A percentile compares a stretch with the other conserved stretches of the same genome.
Evolutionary conservation across 2,888 invertebrate species (phyloP).

Genomic region (Meliscaeva auricollis): DNA sequence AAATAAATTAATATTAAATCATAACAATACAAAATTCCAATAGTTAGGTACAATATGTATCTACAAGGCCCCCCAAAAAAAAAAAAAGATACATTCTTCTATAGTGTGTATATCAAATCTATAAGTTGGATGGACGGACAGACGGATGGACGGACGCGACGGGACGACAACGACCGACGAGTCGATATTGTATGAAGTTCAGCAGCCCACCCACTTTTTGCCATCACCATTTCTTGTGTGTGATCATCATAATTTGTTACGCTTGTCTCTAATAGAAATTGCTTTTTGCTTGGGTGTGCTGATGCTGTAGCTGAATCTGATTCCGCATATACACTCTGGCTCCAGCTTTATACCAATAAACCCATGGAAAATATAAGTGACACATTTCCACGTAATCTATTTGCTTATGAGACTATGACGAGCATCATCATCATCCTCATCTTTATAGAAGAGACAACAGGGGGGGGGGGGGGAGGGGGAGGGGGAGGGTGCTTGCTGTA

Average conservation of each 20-base stretch:
- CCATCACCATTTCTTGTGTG: constrained; percentile 59
- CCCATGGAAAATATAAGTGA: constrained; percentile 75
- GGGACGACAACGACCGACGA: too few species aligned
- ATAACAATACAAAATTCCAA: constrained; percentile 75
- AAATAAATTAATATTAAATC: constrained; percentile 76
- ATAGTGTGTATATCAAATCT: too few species aligned
- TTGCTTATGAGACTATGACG: constrained; percentile 77
- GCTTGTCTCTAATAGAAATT: constrained; percentile 76
- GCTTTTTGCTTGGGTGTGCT: constrained; percentile 56
- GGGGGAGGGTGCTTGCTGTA: not conserved
- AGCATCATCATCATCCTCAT: constrained; percentile 54
- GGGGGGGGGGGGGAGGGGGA: too few species aligned
- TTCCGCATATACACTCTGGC: not conserved
- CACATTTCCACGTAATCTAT: constrained; percentile 78
- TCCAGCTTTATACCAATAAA: constrained; percentile 39
- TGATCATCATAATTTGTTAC: constrained; percentile 76
- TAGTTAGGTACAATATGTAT: constrained; percentile 9
- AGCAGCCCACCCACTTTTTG: constrained; percentile 19
- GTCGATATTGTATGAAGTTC: too few species aligned
- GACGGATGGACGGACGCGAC: too few species aligned
- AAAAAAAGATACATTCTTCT: constrained; percentile 42
- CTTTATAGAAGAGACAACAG: too few species aligned
- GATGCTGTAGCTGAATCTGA: not conserved
- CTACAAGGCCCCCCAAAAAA: constrained; percentile 28
- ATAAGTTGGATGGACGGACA: too few species aligned